Evolutionary conservation across 92 coral and sea anemone species (phyloP).

Genomic region (Actinostola sp.): DNA sequence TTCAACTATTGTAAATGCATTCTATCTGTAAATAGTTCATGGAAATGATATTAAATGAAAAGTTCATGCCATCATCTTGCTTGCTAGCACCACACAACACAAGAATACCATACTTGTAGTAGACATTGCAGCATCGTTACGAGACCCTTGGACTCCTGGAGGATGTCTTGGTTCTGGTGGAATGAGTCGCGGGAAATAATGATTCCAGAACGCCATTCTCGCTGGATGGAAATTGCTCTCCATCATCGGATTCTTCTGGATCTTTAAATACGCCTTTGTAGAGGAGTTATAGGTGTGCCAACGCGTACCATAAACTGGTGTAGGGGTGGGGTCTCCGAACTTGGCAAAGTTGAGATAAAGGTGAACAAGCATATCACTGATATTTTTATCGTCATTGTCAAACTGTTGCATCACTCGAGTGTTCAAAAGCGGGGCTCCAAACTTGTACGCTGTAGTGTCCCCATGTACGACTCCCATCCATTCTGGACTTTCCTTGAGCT

Average conservation of each 20-base stretch:
- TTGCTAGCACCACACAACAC: background rate
- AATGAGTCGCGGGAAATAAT: conserved; percentile 1
- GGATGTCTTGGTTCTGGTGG: background rate
- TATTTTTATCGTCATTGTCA: conserved; percentile 46
- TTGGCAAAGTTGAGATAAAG: conserved; percentile 68
- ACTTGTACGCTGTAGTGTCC: conserved; percentile 62
- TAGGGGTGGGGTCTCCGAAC: conserved; percentile 52
- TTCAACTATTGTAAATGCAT: too few relatives aligned
- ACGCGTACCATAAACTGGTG: conserved; percentile 27
- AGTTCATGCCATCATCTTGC: background rate
- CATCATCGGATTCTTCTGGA: conserved; percentile 42
- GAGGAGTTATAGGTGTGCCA: conserved; percentile 62
- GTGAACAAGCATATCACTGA: conserved; percentile 68
- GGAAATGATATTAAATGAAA: background rate
- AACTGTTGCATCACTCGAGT: background rate
- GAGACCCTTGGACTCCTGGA: background rate
- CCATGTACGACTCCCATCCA: conserved; percentile 80
- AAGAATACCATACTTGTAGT: background rate
- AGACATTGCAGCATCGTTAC: background rate
- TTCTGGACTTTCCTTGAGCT: conserved; percentile 11
- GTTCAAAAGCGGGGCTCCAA: conserved; percentile 64
- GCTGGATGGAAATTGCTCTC: conserved; percentile 55
- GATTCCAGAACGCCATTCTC: conserved; percentile 78
- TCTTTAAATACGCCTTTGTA: conserved; percentile 61
- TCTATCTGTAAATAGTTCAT: too few relatives aligned